These are phyloP conservation scores for Heptranchias perlo DNA, from an alignment of 2,113 vertebrate genomes.

Conservation along the genomic window DNA sequence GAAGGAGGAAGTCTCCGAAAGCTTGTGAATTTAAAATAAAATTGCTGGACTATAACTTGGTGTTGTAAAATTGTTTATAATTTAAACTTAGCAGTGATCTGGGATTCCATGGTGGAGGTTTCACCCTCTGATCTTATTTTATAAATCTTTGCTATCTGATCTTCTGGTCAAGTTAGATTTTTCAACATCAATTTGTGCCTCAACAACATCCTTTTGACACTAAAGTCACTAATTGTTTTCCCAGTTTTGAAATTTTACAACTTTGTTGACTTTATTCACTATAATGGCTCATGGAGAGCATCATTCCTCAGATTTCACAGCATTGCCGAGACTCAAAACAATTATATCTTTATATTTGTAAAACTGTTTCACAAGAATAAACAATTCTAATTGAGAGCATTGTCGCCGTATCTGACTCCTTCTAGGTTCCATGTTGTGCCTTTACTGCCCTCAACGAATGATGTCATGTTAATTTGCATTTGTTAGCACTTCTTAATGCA, in stretches of 20 bases:
- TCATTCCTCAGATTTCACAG: too few relatives aligned
- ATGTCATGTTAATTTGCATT: background rate
- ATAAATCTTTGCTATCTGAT: background rate
- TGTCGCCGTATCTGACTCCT: background rate
- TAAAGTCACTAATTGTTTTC: background rate
- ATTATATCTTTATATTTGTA: background rate
- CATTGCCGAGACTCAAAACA: background rate
- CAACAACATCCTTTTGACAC: background rate
- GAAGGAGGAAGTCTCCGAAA: too few relatives aligned
- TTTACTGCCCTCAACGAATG: background rate
- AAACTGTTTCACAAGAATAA: background rate
- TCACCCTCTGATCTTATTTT: background rate
- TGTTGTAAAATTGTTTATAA: too few relatives aligned
- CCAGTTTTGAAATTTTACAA: background rate
- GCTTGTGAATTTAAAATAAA: too few relatives aligned
- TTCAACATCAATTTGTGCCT: background rate
- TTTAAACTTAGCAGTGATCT: background rate
- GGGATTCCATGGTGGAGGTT: background rate
- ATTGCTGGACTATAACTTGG: too few relatives aligned
- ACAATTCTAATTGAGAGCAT: background rate
- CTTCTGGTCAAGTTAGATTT: background rate
- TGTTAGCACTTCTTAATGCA: background rate
- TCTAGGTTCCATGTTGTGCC: background rate
- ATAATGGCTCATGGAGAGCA: too few relatives aligned
- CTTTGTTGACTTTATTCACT: background rate